Evolutionary conservation across 1,140 invertebrate genomes (phyloP).

Genomic region (Drosophila mojavensis): DNA sequence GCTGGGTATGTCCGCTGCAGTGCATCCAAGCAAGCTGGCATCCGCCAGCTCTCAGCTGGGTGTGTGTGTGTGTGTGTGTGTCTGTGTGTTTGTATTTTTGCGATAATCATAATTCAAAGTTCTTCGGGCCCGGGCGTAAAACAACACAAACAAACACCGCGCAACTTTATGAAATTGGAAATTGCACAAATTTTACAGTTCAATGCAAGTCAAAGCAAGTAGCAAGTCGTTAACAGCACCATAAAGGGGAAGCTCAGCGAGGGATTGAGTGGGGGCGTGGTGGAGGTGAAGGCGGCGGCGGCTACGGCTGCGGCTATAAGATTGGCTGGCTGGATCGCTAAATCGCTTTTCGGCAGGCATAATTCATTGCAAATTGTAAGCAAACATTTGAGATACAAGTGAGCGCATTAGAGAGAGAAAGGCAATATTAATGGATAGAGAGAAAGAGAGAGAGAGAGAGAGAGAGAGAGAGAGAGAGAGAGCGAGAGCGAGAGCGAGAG

Average conservation of each 20-base stretch:
- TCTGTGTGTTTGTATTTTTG: constrained; percentile 41
- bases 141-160: constrained; percentile 62
- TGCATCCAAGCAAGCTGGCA: constrained; percentile 17
- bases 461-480: background rate
- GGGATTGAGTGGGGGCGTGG: background rate
- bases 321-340: constrained; percentile 24
- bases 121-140: constrained; percentile 49
- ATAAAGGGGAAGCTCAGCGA: background rate
- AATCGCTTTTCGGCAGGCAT: constrained; percentile 30
- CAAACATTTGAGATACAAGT: constrained; percentile 64
- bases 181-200: constrained; percentile 80
- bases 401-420: constrained; percentile 11
- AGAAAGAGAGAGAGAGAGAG: background rate
- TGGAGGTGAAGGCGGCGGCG: too few relatives aligned
- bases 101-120: constrained; percentile 82
- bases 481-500: background rate
- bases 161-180: constrained; percentile 80
- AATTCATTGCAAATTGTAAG: constrained; percentile 59
- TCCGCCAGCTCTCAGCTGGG: background rate
- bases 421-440: constrained; percentile 11
- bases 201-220: constrained; percentile 57
- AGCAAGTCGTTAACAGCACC: background rate
- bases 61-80: constrained; percentile 6
- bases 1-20: constrained; percentile 61
- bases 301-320: background rate